Evolutionary conservation across 2,797 vertebrate genomes (phyloP).

Genomic region (Myiotriccus ornatus): DNA sequence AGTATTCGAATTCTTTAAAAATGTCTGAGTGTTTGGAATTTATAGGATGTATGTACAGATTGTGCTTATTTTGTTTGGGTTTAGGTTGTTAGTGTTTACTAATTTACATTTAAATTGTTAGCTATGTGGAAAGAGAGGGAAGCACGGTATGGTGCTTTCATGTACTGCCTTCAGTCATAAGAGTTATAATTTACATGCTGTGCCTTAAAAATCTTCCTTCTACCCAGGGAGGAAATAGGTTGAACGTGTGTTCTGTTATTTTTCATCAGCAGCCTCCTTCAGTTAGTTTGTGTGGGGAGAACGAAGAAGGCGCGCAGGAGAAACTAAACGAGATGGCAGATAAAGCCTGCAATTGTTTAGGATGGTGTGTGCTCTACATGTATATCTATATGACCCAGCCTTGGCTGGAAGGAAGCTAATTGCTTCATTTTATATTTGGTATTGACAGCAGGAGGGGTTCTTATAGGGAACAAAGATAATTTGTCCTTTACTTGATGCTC

Average conservation of each 20-base stretch:
- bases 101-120: conserved; percentile 75
- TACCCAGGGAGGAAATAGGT: conserved; percentile 42
- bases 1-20: conserved; percentile 13
- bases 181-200: neutral
- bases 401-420: neutral
- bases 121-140: conserved; percentile 1
- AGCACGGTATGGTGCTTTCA: neutral
- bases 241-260: conserved; percentile 8
- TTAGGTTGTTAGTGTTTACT: conserved; percentile 31
- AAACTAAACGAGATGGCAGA: conserved; percentile 48
- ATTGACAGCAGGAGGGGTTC: neutral
- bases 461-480: neutral
- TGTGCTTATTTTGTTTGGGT: neutral
- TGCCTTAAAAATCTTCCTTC: conserved; percentile 33
- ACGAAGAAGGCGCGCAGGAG: neutral
- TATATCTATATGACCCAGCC: neutral
- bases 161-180: neutral
- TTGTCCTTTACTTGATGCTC: neutral
- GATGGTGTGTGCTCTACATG: neutral
- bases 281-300: conserved; percentile 8
- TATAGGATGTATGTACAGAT: neutral
- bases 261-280: conserved; percentile 23
- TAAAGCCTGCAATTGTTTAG: conserved; percentile 11
- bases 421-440: neutral
- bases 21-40: neutral